Conservation (phyloP, 2,888 invertebrate genomes). For the Tenthredo distinguenda region DNA sequence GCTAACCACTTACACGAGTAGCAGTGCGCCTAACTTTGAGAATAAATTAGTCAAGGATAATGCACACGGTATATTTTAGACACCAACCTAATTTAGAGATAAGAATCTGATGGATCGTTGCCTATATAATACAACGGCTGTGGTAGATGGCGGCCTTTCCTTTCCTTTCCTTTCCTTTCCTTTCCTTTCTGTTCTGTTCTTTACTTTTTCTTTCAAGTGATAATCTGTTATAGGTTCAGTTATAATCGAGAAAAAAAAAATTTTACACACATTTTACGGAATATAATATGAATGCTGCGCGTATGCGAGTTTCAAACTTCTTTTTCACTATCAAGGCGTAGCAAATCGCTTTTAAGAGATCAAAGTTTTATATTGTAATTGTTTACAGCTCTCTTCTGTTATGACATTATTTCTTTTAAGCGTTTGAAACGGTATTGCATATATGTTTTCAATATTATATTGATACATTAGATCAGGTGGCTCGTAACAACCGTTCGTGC, state of each 20-base stretch:
- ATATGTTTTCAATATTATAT: neutral
- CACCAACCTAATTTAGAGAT: constrained; percentile 40
- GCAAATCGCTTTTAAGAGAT: neutral
- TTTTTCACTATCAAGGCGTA: neutral
- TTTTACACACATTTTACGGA: neutral
- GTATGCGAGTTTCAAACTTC: neutral
- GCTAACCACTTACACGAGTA: constrained; percentile 14
- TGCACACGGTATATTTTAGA: constrained; percentile 44
- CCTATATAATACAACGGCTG: constrained; percentile 9
- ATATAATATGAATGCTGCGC: neutral
- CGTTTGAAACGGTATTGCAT: neutral
- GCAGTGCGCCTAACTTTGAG: neutral
- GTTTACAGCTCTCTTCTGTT: neutral
- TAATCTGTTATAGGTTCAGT: neutral
- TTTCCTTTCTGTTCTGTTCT: neutral
- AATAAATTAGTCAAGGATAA: constrained; percentile 45
- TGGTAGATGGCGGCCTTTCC: neutral
- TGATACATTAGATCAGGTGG: neutral
- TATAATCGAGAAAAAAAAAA: neutral
- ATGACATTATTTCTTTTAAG: constrained; percentile 12
- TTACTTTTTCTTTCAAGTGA: neutral
- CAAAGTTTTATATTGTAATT: neutral
- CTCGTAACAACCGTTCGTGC: neutral
- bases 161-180: neutral
- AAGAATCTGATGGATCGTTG: constrained; percentile 31